phyloP scores from a whole-genome alignment of 2,888 invertebrate genomes.

The Alcis repandata region DNA sequence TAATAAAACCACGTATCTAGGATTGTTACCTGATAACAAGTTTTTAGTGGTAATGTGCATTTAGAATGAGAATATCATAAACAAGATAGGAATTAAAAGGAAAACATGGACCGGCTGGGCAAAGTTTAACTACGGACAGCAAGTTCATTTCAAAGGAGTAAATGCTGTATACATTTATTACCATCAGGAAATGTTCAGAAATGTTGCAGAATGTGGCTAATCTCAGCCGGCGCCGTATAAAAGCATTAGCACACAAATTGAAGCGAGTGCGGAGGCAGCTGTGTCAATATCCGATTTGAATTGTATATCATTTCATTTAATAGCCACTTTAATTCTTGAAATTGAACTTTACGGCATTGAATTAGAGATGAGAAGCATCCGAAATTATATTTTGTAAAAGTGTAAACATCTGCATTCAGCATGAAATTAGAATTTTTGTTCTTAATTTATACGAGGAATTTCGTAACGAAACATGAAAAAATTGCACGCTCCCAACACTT shows the following conservation, averaged over 20 bases:
- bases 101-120: neutral
- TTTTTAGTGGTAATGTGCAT: neutral
- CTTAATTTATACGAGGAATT: slow-evolving; percentile 12
- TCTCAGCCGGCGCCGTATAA: slow-evolving; percentile 42
- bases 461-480: neutral
- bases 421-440: slow-evolving; percentile 15
- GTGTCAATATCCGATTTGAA: slow-evolving; percentile 54
- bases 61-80: too few relatives aligned
- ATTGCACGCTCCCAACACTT: neutral
- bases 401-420: slow-evolving; percentile 21
- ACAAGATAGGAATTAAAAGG: neutral
- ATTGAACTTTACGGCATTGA: slow-evolving; percentile 11
- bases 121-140: neutral
- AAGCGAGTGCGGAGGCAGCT: slow-evolving; percentile 51
- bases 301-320: slow-evolving; percentile 43
- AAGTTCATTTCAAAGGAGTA: slow-evolving; percentile 18
- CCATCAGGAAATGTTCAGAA: slow-evolving; percentile 14
- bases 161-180: slow-evolving; percentile 5
- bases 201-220: slow-evolving; percentile 45
- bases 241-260: slow-evolving; percentile 59
- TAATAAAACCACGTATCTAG: neutral
- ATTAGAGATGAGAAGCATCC: slow-evolving; percentile 13
- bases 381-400: neutral
- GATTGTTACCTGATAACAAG: neutral
- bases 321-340: slow-evolving; percentile 23